Percentiles rank a stretch among this genome's conserved stretches.
Conservation (phyloP, 1,140 invertebrate genomes). For the Hormaphis cornu region DNA sequence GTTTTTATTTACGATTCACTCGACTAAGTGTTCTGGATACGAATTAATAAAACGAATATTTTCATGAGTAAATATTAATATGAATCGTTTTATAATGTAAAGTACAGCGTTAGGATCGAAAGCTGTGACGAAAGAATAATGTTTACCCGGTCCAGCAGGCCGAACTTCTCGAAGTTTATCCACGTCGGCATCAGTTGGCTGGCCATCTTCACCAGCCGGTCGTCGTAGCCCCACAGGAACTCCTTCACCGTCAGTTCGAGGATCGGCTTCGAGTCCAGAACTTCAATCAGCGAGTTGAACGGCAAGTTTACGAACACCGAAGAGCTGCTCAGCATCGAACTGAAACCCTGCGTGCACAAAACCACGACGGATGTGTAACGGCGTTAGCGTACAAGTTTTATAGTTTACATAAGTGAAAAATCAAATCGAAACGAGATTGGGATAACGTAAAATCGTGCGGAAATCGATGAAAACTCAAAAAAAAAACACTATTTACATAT, state of each 20-base stretch:
- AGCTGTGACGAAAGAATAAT: not conserved
- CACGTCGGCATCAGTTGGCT: conserved; percentile 58
- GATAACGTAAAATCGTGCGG: no score
- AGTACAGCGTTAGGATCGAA: no score
- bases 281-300: conserved; percentile 51
- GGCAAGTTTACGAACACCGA: conserved; percentile 54
- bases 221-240: conserved; percentile 78
- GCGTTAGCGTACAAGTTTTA: conserved; percentile 39
- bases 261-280: conserved; percentile 58
- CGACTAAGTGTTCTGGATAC: no score
- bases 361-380: not conserved
- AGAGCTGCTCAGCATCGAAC: conserved; percentile 49
- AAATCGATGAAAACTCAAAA: no score
- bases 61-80: no score
- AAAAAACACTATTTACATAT: no score
- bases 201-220: conserved; percentile 59
- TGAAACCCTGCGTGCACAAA: conserved; percentile 50
- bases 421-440: no score
- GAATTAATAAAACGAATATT: no score
- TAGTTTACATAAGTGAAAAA: no score
- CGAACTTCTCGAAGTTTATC: conserved; percentile 65
- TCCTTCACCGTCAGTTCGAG: conserved; percentile 59
- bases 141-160: conserved; percentile 68
- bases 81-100: not conserved
- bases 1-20: no score